Conservation (phyloP, 2,113 vertebrate species). For the Diadophis punctatus region DNA sequence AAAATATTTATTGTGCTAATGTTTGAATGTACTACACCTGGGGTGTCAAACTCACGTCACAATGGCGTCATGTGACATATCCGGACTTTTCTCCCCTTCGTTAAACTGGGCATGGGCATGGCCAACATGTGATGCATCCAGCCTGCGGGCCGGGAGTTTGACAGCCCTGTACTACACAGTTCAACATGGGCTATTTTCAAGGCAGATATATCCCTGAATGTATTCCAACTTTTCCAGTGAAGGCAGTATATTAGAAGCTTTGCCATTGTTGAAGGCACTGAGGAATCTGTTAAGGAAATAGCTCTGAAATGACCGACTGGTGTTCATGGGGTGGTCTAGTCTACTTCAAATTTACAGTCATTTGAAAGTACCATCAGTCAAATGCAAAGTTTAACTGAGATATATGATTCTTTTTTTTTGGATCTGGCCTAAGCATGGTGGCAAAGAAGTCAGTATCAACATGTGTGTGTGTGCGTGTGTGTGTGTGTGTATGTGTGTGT, state of each 20-base stretch:
- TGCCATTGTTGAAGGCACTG: neutral
- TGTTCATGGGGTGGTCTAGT: neutral
- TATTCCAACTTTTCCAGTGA: too few relatives aligned
- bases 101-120: too few relatives aligned
- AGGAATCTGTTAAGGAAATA: neutral
- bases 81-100: too few relatives aligned
- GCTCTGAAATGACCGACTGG: neutral
- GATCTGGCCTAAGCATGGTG: slow-evolving; percentile 29
- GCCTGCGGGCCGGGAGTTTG: too few relatives aligned
- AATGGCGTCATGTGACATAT: too few relatives aligned
- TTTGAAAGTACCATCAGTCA: slow-evolving; percentile 42
- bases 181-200: neutral
- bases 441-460: neutral
- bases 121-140: too few relatives aligned
- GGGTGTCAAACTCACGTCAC: too few relatives aligned
- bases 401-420: neutral
- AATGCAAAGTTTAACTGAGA: slow-evolving; percentile 52
- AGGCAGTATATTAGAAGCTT: neutral
- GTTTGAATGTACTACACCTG: neutral
- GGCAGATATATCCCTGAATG: neutral
- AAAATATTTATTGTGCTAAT: neutral
- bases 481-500: too few relatives aligned
- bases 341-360: slow-evolving; percentile 49
- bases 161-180: neutral
- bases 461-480: too few relatives aligned